These are phyloP conservation scores for Hippocampus abdominalis DNA, from an alignment of 2,113 vertebrate genomes.

Conservation along the genomic window DNA sequence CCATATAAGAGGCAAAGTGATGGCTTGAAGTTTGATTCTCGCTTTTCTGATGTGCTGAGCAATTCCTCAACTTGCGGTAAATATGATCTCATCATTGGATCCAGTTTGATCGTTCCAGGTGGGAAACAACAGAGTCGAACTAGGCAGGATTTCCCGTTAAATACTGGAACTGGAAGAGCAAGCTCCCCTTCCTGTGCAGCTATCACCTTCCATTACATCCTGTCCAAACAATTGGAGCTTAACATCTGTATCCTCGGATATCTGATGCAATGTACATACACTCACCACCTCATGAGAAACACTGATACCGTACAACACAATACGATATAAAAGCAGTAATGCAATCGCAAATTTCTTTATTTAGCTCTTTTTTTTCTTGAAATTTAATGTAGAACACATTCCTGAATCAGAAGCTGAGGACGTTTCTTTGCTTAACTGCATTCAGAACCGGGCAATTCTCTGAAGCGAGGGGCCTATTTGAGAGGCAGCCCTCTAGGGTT, in stretches of 20 bases:
- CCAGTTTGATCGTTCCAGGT: slow-evolving; percentile 4
- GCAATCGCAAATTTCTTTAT: neutral
- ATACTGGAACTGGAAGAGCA: slow-evolving; percentile 11
- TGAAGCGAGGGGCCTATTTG: neutral
- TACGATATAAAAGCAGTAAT: neutral
- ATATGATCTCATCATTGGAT: neutral
- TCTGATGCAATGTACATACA: neutral
- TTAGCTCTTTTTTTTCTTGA: neutral
- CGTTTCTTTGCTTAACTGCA: neutral
- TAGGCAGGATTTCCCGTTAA: slow-evolving; percentile 29
- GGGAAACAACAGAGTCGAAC: slow-evolving; percentile 16
- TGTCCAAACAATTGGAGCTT: slow-evolving; percentile 13
- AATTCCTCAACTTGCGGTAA: neutral
- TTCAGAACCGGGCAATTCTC: neutral
- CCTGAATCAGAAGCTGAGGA: neutral
- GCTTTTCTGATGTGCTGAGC: neutral
- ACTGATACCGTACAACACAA: neutral
- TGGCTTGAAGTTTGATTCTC: neutral
- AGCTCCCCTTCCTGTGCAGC: slow-evolving; percentile 34
- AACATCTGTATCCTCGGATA: slow-evolving; percentile 17
- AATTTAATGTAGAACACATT: neutral
- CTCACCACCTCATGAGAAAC: neutral
- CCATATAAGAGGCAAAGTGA: neutral
- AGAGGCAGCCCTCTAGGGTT: neutral
- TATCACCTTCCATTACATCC: slow-evolving; percentile 30